phyloP scores from a whole-genome alignment of 2,888 invertebrate genomes.

The Cantharis nigra region DNA sequence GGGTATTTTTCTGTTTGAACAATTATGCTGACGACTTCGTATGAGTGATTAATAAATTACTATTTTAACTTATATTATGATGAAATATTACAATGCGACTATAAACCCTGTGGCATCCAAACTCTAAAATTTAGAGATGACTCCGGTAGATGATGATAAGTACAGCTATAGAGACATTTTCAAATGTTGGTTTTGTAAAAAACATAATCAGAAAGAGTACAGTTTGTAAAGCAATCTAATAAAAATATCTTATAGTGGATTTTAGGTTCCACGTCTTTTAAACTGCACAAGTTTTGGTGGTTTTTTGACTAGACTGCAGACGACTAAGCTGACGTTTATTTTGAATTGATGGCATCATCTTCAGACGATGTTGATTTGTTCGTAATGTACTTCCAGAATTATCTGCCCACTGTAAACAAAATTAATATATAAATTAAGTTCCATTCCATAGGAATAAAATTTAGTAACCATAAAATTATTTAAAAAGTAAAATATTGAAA shows the following conservation, averaged over 20 bases:
- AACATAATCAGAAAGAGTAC: background rate
- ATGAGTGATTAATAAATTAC: no score
- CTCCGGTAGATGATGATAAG: background rate
- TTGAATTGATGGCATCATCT: constrained; percentile 41
- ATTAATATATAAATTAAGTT: background rate
- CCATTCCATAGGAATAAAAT: no score
- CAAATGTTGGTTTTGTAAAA: background rate
- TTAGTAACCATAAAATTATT: no score
- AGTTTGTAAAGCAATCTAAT: background rate
- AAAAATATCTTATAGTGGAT: background rate
- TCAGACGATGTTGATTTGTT: constrained; percentile 43
- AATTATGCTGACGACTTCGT: no score
- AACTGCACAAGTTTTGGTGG: constrained; percentile 51
- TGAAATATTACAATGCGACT: background rate
- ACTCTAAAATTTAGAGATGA: background rate
- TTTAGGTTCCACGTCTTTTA: constrained; percentile 36
- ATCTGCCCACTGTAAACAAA: constrained; percentile 44
- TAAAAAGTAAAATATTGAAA: background rate
- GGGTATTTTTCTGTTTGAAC: no score
- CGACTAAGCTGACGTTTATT: constrained; percentile 43
- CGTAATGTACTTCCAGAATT: constrained; percentile 50
- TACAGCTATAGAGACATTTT: no score
- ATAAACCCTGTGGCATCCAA: background rate
- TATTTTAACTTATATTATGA: background rate
- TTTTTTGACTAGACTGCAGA: constrained; percentile 49